These are phyloP conservation scores for Eutrigla gurnardus DNA, from an alignment of 2,797 vertebrate genomes.

Conservation along the genomic window DNA sequence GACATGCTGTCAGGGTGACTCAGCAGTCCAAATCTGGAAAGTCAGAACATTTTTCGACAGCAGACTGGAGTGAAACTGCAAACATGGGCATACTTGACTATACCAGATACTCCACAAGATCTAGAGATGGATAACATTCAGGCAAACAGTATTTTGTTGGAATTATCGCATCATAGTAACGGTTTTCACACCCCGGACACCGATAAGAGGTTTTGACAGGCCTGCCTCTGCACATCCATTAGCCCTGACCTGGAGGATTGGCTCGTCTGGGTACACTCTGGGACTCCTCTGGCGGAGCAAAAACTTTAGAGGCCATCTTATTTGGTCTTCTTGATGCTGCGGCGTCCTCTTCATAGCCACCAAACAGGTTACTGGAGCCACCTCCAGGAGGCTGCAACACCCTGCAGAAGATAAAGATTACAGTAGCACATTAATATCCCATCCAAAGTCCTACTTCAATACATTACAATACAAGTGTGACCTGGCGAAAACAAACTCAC, in stretches of 20 bases:
- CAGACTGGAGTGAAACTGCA: conserved; percentile 1
- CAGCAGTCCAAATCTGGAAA: background rate
- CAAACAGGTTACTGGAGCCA: conserved; percentile 90
- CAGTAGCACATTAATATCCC: background rate
- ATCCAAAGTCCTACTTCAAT: background rate
- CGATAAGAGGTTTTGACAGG: conserved; percentile 16
- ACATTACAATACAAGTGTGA: background rate
- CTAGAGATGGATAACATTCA: conserved; percentile 12
- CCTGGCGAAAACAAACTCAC: background rate
- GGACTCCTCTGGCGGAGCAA: conserved; percentile 86
- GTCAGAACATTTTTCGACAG: background rate
- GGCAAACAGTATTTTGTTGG: conserved; percentile 21
- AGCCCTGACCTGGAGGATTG: conserved; percentile 91
- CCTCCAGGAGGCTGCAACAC: conserved; percentile 93
- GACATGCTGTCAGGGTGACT: conserved; percentile 8
- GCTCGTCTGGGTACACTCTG: conserved; percentile 87
- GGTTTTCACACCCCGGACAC: conserved; percentile 57
- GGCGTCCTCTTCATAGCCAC: conserved; percentile 85
- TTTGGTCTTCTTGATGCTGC: conserved; percentile 83
- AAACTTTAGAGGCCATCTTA: conserved; percentile 93
- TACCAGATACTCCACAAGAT: conserved; percentile 22
- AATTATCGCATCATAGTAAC: conserved; percentile 36
- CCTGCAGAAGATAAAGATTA: conserved; percentile 70
- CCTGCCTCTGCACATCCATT: conserved; percentile 20
- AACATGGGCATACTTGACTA: background rate